Evolutionary conservation across 2,797 vertebrate genomes (phyloP).

Genomic region (Notoglanidium macrostoma): DNA sequence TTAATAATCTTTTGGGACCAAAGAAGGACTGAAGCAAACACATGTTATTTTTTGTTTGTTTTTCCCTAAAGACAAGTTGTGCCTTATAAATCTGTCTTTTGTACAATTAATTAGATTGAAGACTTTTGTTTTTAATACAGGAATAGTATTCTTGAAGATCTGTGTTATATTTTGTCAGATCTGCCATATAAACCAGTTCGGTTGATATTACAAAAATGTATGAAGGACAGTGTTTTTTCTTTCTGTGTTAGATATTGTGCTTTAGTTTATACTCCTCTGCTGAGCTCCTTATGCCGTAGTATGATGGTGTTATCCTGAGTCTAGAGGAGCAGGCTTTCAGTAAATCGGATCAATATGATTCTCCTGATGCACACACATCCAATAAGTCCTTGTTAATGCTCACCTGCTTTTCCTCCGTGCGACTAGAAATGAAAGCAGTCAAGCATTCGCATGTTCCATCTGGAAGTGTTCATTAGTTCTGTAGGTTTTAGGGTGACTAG

Average conservation of each 20-base stretch:
- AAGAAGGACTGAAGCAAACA: too few species aligned
- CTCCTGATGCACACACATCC: slow-evolving; percentile 39
- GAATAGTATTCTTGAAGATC: not conserved
- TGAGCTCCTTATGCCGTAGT: not conserved
- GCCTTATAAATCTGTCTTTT: not conserved
- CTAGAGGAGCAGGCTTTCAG: slow-evolving; percentile 22
- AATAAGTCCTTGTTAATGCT: slow-evolving; percentile 45
- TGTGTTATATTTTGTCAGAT: not conserved
- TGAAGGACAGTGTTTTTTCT: not conserved
- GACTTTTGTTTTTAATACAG: too few species aligned
- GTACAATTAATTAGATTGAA: not conserved
- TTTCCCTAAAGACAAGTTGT: not conserved
- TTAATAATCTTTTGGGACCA: not conserved
- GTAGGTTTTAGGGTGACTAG: slow-evolving; percentile 59
- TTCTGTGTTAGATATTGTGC: slow-evolving; percentile 1
- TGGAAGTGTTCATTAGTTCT: slow-evolving; percentile 49
- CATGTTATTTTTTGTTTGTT: too few species aligned
- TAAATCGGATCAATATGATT: slow-evolving; percentile 43
- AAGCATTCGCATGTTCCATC: slow-evolving; percentile 39
- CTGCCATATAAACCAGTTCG: not conserved
- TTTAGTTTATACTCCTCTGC: not conserved
- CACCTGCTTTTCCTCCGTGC: slow-evolving; percentile 23
- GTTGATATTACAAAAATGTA: not conserved
- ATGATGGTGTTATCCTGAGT: slow-evolving; percentile 14
- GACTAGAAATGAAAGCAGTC: slow-evolving; percentile 43